Evolutionary conservation across 2,797 vertebrate species (phyloP).

Genomic region (Poliocrania exsul): DNA sequence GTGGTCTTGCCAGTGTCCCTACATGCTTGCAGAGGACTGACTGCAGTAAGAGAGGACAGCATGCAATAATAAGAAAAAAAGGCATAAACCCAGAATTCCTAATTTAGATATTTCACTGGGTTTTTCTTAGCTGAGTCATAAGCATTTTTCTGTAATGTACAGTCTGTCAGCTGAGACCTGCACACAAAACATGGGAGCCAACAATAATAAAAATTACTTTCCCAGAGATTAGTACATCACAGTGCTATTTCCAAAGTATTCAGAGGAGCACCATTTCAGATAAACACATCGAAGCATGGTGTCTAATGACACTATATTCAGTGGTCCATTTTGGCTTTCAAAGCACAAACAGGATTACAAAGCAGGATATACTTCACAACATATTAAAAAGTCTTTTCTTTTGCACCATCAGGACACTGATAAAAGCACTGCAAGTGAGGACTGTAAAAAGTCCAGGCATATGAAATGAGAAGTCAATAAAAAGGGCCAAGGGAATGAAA

Average conservation of each 20-base stretch:
- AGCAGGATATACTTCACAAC: neutral
- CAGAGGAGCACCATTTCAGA: neutral
- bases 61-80: neutral
- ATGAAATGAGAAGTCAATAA: neutral
- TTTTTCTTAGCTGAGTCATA: conserved; percentile 36
- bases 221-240: conserved; percentile 9
- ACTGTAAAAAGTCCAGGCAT: neutral
- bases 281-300: neutral
- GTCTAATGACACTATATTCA: neutral
- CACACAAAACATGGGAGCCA: neutral
- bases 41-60: neutral
- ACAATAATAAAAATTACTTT: conserved; percentile 44
- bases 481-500: neutral
- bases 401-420: neutral
- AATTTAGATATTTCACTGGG: neutral
- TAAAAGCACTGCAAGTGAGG: neutral
- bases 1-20: neutral
- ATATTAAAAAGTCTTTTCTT: neutral
- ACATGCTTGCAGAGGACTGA: neutral
- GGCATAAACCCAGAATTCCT: neutral
- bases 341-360: neutral
- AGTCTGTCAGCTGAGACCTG: conserved; percentile 18
- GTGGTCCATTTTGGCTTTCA: neutral
- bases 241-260: neutral
- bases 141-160: neutral